These are phyloP conservation scores for Panzeria rudis DNA, from an alignment of 2,888 invertebrate species.

Conservation along the genomic window DNA sequence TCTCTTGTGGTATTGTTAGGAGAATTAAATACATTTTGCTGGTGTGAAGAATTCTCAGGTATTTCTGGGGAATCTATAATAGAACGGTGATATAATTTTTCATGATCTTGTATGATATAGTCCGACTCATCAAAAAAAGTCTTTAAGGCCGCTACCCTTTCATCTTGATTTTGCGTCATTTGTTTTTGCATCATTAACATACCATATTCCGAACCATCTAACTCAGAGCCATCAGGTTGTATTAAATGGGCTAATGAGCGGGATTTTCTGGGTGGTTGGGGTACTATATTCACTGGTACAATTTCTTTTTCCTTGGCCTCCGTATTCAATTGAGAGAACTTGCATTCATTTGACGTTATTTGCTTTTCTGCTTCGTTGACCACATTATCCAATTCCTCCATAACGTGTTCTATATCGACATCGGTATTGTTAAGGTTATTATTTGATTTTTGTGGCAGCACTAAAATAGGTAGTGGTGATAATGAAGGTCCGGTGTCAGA, in stretches of 20 bases:
- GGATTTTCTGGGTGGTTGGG: slow-evolving; percentile 91
- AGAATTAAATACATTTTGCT: slow-evolving; percentile 77
- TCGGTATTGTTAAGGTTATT: slow-evolving; percentile 84
- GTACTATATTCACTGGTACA: slow-evolving; percentile 90
- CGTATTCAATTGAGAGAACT: slow-evolving; percentile 73
- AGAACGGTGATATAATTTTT: slow-evolving; percentile 73
- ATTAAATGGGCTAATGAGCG: slow-evolving; percentile 89
- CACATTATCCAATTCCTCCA: slow-evolving; percentile 92
- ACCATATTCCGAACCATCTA: slow-evolving; percentile 83
- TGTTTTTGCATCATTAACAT: slow-evolving; percentile 84
- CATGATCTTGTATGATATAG: slow-evolving; percentile 77
- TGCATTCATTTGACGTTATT: slow-evolving; percentile 76
- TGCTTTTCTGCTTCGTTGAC: slow-evolving; percentile 93
- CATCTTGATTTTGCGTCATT: slow-evolving; percentile 72
- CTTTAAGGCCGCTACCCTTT: slow-evolving; percentile 79
- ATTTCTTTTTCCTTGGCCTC: slow-evolving; percentile 87
- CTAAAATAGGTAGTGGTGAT: slow-evolving; percentile 87
- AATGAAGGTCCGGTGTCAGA: slow-evolving; percentile 89
- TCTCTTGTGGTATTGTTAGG: slow-evolving; percentile 84
- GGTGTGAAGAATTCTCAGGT: slow-evolving; percentile 77
- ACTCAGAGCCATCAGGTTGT: slow-evolving; percentile 83
- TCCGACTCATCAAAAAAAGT: slow-evolving; percentile 81
- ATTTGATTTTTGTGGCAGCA: slow-evolving; percentile 80
- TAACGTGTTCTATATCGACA: slow-evolving; percentile 93
- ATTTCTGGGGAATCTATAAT: slow-evolving; percentile 78